Base-by-base conservation (phyloP, 2,113 vertebrate species). In the Clupea harengus region DNA sequence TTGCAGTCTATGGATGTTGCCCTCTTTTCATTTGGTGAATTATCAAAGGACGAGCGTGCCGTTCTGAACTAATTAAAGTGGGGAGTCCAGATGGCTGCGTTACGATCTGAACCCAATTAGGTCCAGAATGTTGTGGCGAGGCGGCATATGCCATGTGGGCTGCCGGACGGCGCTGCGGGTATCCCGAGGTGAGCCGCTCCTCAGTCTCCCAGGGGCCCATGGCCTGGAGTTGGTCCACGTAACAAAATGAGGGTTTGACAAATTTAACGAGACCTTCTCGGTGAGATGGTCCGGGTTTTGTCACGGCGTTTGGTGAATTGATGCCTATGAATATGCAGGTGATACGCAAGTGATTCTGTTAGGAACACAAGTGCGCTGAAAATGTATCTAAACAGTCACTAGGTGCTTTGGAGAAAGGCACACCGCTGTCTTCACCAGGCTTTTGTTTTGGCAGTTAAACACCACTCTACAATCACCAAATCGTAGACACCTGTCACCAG, bases 401-500 rank as follows among this genome's bases (percentile, higher is more conserved):
- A 45, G 3, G 15, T 85, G 47, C 85, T 89, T 89, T 85, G 86
- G 17, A 85, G 52, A 54, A 18, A 54, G 52, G 13, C 72, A 78
- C 32, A 13, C 11, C 83, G 54, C n/a, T 72, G 81, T 86, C 57
- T 75, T 89, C 80, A 78, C 87, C 82, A 87, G 85, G 88, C 83
- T 80, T 89, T 7, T 25, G 92, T 88, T 83, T 87, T 92, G 91
- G 91, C 92, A 92, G 93, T 91, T 94, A 91, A 72, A 88, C 89
- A 89, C 84, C 85, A 85, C 86, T 90, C 91, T 89, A 93, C 92
- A 91, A 93, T 93, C 93, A 92, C 91, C 93, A 94, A 94, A 94
- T 93, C 86, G 87, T 89, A 88, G 89, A 82, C 94, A 95, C 94
- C 94, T 96, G 95, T 92, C 94, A 89, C 89, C 90, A 93, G 88